Conservation (phyloP, 1,140 invertebrate species). For the Phymastichus coffea region DNA sequence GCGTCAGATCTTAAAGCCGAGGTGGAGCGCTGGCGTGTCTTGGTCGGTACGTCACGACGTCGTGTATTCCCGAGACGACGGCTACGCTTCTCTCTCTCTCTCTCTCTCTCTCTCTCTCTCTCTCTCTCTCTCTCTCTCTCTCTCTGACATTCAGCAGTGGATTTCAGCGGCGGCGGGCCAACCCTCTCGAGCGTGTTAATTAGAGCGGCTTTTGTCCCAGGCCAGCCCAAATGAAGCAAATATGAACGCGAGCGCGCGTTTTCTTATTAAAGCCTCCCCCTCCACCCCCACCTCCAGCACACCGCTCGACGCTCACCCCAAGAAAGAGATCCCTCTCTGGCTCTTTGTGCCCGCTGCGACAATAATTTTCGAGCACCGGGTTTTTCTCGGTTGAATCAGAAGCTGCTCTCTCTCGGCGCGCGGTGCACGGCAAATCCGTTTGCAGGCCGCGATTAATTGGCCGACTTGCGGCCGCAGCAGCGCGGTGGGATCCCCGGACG, state of each 20-base stretch:
- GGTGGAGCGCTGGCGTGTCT: no score
- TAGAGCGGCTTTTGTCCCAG: conserved; percentile 43
- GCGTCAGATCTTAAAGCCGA: neutral
- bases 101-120: neutral
- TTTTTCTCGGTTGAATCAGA: no score
- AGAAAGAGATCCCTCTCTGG: no score
- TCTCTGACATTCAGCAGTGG: conserved; percentile 4
- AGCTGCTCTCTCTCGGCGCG: no score
- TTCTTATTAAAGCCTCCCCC: neutral
- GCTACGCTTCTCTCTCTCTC: neutral
- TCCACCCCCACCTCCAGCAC: neutral
- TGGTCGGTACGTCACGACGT: no score
- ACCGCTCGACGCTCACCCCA: no score
- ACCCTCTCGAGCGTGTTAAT: conserved; percentile 45
- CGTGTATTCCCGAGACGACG: neutral
- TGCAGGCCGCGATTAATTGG: no score
- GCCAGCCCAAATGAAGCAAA: conserved; percentile 39
- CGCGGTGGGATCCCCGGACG: no score
- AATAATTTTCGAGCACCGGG: conserved; percentile 19
- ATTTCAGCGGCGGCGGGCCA: conserved; percentile 6
- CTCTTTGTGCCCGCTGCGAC: neutral
- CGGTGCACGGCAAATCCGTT: no score
- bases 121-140: neutral
- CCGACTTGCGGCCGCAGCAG: no score
- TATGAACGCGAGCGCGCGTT: conserved; percentile 27